Evolutionary conservation across 1,140 invertebrate genomes (phyloP), one percentile per base, ranked within the genome.

Genomic region (Vollenhovia emeryi): DNA sequence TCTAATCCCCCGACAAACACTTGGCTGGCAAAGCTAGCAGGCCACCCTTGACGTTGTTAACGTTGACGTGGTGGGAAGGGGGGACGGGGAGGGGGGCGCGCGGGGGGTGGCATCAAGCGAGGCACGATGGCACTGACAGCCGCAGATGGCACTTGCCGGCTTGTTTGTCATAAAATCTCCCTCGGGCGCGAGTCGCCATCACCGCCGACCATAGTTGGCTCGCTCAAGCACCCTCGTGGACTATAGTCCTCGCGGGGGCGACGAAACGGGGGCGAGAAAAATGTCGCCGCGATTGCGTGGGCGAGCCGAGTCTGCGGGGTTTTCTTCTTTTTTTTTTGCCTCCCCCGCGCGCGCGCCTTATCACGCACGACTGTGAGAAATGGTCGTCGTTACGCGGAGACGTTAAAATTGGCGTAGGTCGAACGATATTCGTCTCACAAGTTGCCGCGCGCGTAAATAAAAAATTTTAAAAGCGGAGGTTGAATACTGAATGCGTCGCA

Each of bases 1-100:
- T 79, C 92, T 92, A 92, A 92, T 92, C 91, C 89, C 88, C 90
- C 69, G 87, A 87, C 90, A 92, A 92, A 92, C 92, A 92, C 91
- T 92, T 90, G 24, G 89, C 86, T 48, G 86, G 74, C 84, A 75
- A 90, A 92, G 71, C 64, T 89, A 90, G 88, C 45, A 64, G 80
- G 21, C 87, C 86, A 86, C 87, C 85, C 86, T 84, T 85, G 86
- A 85, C 69, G 83, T 80, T 69, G 84, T 89, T 90, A 87, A 85
- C 71, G 43, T 66, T 43, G 43, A 50, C 75, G 36, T 45, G 21
- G 45, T n/a, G n/a, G 52, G 21, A 66, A 60, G 86, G 78, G 83
- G 68, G 40, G 50, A 15, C 9, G 15, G 13, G 24, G 24, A 48
- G 27, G 55, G 48, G 30, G 55, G 33, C 11, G 78, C 87, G 73